Percentiles rank a stretch among this genome's conserved stretches.
Evolutionary conservation across 2,888 invertebrate genomes (phyloP).

Genomic region (Clunio marinus): DNA sequence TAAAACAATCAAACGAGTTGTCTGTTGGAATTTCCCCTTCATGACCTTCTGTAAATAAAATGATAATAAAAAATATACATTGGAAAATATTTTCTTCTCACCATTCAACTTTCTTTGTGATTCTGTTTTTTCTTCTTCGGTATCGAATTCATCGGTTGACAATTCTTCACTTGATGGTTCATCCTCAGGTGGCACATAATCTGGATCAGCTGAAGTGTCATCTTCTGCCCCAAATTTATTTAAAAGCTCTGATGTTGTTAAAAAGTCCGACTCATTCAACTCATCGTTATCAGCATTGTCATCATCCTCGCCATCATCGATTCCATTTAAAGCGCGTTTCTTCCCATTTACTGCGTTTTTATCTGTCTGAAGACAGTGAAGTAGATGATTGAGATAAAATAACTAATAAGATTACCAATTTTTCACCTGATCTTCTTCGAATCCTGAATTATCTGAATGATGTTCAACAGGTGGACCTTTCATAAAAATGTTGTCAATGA

Average conservation of each 20-base stretch:
- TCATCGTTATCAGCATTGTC: neutral
- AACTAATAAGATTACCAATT: neutral
- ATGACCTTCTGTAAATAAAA: too few relatives aligned
- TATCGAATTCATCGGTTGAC: neutral
- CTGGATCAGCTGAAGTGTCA: conserved; percentile 9
- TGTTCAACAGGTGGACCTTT: neutral
- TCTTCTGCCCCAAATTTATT: neutral
- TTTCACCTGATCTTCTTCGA: neutral
- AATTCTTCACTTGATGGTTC: neutral
- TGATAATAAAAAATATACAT: too few relatives aligned
- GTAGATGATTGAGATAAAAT: neutral
- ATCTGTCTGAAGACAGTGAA: conserved; percentile 3
- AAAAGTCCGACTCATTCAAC: too few relatives aligned
- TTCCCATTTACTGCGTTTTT: neutral
- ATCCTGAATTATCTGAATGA: neutral
- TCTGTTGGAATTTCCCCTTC: neutral
- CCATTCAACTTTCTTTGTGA: neutral
- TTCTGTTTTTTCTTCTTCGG: conserved; percentile 10
- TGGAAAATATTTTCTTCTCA: neutral
- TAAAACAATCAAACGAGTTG: neutral
- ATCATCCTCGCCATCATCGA: neutral
- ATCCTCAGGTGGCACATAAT: conserved; percentile 2
- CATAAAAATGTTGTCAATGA: conserved; percentile 9
- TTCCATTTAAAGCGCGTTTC: neutral
- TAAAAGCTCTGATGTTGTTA: neutral